A percentile compares a stretch with the other conserved stretches of the same genome.
Conservation (phyloP, 2,797 vertebrate species). For the Argentina silus region DNA sequence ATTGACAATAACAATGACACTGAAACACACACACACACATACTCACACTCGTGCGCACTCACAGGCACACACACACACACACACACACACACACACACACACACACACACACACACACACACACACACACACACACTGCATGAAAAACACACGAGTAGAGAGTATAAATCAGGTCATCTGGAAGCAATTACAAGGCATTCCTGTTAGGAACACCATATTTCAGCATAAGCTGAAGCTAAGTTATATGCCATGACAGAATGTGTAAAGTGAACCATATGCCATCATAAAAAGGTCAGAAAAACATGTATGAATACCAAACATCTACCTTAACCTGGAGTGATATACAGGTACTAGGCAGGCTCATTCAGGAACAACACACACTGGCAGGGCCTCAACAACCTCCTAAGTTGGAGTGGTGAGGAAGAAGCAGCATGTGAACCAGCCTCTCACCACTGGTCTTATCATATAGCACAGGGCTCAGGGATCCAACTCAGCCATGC, state of each 20-base stretch:
- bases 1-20: too few relatives aligned
- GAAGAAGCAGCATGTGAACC: slow-evolving; percentile 43
- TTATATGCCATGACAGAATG: slow-evolving; percentile 58
- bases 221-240: slow-evolving; percentile 56
- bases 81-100: slow-evolving; percentile 37
- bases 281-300: slow-evolving; percentile 28
- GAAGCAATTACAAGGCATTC: slow-evolving; percentile 71
- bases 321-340: slow-evolving; percentile 21
- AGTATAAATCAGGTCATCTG: slow-evolving; percentile 59
- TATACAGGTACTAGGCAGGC: slow-evolving; percentile 28
- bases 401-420: slow-evolving; percentile 39
- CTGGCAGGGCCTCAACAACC: slow-evolving; percentile 31
- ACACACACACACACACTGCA: slow-evolving; percentile 32
- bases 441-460: slow-evolving; percentile 51
- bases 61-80: neutral
- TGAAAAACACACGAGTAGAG: slow-evolving; percentile 32
- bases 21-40: slow-evolving; percentile 22
- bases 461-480: slow-evolving; percentile 48
- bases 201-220: slow-evolving; percentile 62
- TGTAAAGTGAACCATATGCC: slow-evolving; percentile 65
- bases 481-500: slow-evolving; percentile 32
- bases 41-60: slow-evolving; percentile 25
- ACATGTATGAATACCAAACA: slow-evolving; percentile 23
- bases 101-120: neutral
- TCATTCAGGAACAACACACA: slow-evolving; percentile 36